Base-by-base conservation (phyloP, 37 sponge, comb jelly and placozoan genomes). In the Aplysina aerophoba region DNA sequence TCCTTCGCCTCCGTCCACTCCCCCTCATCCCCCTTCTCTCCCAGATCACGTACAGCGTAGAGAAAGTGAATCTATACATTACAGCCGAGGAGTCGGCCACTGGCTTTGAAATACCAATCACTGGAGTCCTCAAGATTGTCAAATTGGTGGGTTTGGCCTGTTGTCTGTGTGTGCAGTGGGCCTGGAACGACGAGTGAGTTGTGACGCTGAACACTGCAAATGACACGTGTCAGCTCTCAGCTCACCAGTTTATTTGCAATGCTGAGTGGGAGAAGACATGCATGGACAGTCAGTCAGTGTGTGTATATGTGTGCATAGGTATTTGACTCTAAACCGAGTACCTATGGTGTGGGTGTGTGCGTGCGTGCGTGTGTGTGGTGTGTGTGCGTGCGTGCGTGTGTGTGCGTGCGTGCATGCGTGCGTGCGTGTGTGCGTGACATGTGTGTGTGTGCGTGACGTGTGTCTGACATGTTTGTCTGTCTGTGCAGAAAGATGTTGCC, bases 51-150 rank as follows among this genome's bases (percentile, higher is more conserved):
- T 38, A 59, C 61, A 62, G 13, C 0, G 83, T 82, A 2, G 22
- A 21, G 13, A 31, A 94, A 17, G 94, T 94, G 38, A 88, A 81
- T 62, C 40, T 88, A 13, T 66, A 88, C 81, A 94, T 94, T 31
- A 89, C 94, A 22, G 68, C 88, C 3, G 94, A 94, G 53, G 72
- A 85, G 33, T 90, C 91, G 3, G 94, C 94, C 15, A 89, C 94
- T 17, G 89, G 84, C 3, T 85, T 90, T 30, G 94, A 94, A 33
- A 69, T 94, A 35, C 66, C 88, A 37, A 83, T 94, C n/a, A 80
- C 28, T 22, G 94, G 94, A 8, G 50, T 56, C 0, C 86, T 90
- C 5, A 58, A 73, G 24, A 59, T 94, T n/a, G 66, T 74, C 28
- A 81, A 90, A 30, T 74, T 90, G 89, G 93, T 93, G 30, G 0